Evolutionary conservation across 2,888 invertebrate genomes (phyloP).

Genomic region (Drosophila ustulata): DNA sequence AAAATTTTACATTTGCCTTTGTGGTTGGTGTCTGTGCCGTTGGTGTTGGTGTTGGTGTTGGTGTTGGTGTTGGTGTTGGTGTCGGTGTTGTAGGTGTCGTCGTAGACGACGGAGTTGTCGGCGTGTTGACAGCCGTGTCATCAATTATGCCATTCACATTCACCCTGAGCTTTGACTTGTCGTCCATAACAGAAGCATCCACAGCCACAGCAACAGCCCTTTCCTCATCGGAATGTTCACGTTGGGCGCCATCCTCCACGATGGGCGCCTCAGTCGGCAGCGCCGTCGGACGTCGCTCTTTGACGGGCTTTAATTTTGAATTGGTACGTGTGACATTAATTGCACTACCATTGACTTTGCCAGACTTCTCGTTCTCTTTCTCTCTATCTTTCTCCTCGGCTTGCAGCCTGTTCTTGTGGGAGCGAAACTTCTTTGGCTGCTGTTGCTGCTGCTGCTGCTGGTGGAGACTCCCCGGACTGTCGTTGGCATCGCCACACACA

Average conservation of each 20-base stretch:
- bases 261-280: conserved; percentile 75
- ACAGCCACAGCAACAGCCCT: conserved; percentile 15
- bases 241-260: conserved; percentile 46
- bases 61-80: conserved; percentile 5
- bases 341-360: conserved; percentile 58
- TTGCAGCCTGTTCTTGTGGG: conserved; percentile 53
- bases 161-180: conserved; percentile 65
- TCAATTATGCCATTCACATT: conserved; percentile 71
- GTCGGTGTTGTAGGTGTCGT: conserved; percentile 30
- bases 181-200: conserved; percentile 35
- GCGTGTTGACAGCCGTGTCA: conserved; percentile 34
- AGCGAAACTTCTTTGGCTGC: conserved; percentile 54
- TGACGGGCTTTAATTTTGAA: conserved; percentile 80
- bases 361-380: conserved; percentile 21
- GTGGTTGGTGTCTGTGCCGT: conserved; percentile 28
- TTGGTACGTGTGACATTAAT: conserved; percentile 66
- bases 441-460: conserved; percentile 37
- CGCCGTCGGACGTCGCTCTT: conserved; percentile 81
- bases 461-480: conserved; percentile 21
- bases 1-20: conserved; percentile 74
- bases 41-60: not conserved
- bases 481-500: conserved; percentile 6
- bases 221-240: conserved; percentile 8
- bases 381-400: conserved; percentile 34
- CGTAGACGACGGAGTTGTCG: not conserved